phyloP scores from a whole-genome alignment of 2,113 vertebrate genomes.

The Callipepla californica region DNA sequence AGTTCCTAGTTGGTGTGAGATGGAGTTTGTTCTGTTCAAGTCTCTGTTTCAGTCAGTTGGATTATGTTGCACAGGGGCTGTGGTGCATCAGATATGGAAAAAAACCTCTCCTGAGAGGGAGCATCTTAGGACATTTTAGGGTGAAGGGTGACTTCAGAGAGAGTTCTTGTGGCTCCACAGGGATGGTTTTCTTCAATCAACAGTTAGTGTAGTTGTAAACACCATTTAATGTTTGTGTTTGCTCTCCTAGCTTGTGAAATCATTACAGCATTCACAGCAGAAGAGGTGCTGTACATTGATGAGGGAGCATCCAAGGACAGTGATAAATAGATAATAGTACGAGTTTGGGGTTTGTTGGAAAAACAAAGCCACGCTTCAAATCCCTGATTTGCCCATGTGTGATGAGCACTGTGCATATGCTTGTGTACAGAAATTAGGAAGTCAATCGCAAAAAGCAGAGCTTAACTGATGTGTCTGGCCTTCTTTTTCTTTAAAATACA shows the following conservation, averaged over 20 bases:
- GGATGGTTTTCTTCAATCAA: constrained; percentile 30
- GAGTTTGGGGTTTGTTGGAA: not conserved
- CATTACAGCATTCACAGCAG: constrained; percentile 17
- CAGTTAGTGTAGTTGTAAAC: not conserved
- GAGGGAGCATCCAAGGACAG: constrained; percentile 3
- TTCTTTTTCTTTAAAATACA: not conserved
- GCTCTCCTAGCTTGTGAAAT: constrained; percentile 44
- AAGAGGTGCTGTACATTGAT: constrained; percentile 17
- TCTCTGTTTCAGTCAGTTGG: not conserved
- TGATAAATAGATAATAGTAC: constrained; percentile 20
- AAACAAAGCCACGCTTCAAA: constrained; percentile 2
- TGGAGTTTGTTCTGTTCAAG: not conserved
- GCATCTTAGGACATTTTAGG: not conserved
- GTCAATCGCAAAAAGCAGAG: constrained; percentile 17
- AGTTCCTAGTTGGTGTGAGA: not conserved
- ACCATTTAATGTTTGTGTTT: constrained; percentile 42
- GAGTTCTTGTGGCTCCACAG: not conserved
- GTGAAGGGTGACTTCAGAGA: not conserved
- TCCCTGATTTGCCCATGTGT: not conserved
- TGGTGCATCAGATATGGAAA: accelerated
- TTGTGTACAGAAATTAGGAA: not conserved
- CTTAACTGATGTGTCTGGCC: not conserved
- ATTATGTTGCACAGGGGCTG: not conserved
- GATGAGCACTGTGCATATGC: not conserved
- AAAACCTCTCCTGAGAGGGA: not conserved